Base-by-base conservation (phyloP, 1,140 invertebrate genomes). In the Helicoverpa armigera region DNA sequence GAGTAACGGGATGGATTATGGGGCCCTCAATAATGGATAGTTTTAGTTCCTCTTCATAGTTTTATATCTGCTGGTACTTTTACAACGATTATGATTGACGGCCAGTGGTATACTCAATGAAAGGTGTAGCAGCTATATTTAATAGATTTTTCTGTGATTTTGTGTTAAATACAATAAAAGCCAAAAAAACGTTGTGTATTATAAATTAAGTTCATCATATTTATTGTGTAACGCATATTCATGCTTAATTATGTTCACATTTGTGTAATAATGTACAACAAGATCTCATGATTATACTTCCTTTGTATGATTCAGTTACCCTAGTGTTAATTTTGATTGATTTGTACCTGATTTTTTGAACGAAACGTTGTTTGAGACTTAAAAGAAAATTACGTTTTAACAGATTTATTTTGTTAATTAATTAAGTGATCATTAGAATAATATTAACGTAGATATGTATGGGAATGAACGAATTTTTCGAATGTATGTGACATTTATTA, bases 301-400 rank as follows among this genome's bases (percentile, higher is more conserved):
- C 91, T 91, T 85, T 90, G 86, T 85, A 89, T 90, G 86, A 76
- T 93, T 92, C 87, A 92, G 92, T 94, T 94, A 94, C 93, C 93
- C 93, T 93, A 93, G 92, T 88, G 75, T 89, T 94, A 92, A 91
- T 93, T 94, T 93, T 83, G 85, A 88, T 92, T 94, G 85, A 92
- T 94, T 94, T 93, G 93, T 94, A 94, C 93, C 93, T 94, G 93
- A 94, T 94, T 93, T 94, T 91, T 82, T 76, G 84, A 89, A 85
- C 86, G 82, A 87, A 90, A 89, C 87, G 86, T 92, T 92, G 87
- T 91, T 91, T 88, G 90, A 90, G 89, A 92, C 89, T 94, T 94
- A 92, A 91, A 92, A 90, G 89, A 43, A 50, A 92, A 90, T 90
- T 93, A 90, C 84, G 89, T 93, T 91, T 88, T 90, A 87, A 88